These are phyloP conservation scores for Petaurus breviceps DNA, from an alignment of 2,113 vertebrate species.

Conservation along the genomic window DNA sequence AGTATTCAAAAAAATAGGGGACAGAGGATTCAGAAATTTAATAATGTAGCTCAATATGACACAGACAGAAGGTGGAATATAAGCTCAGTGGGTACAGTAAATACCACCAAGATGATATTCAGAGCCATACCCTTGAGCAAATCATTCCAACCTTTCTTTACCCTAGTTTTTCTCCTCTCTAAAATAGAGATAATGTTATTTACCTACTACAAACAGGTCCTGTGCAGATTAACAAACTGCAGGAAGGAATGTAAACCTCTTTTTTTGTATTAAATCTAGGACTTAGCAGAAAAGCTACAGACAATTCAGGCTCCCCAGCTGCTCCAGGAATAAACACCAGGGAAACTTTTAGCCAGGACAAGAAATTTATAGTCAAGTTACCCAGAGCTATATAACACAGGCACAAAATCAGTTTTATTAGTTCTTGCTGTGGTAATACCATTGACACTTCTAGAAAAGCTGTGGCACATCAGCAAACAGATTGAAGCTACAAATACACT, in stretches of 20 bases:
- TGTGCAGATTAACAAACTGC: neutral
- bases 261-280: neutral
- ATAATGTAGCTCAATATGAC: slow-evolving; percentile 36
- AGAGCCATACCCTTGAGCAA: neutral
- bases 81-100: slow-evolving; percentile 20
- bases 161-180: neutral
- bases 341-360: neutral
- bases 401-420: slow-evolving; percentile 11
- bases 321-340: neutral
- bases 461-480: neutral
- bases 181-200: neutral
- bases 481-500: neutral
- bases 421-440: neutral
- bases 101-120: slow-evolving; percentile 10
- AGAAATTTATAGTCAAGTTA: neutral
- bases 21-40: neutral
- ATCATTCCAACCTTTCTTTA: neutral
- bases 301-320: neutral
- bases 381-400: neutral
- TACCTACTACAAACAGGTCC: neutral
- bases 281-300: neutral
- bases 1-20: neutral
- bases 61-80: slow-evolving; percentile 20
- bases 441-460: neutral
- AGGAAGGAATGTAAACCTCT: slow-evolving; percentile 1